phyloP scores from a whole-genome alignment of 2,113 vertebrate species.

The Meriones unguiculatus region DNA sequence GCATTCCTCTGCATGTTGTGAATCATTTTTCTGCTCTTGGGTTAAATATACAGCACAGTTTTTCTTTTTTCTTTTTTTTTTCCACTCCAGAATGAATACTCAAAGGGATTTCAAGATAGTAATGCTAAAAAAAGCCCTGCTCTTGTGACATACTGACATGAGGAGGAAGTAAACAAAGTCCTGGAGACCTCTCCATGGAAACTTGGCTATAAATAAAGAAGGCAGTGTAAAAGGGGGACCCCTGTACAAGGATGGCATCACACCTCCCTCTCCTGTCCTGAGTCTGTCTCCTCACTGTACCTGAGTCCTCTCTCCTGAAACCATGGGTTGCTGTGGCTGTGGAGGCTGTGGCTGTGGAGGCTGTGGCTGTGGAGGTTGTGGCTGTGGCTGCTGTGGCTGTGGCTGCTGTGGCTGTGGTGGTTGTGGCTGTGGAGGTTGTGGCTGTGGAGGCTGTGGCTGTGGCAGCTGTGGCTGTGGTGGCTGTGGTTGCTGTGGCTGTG shows the following conservation, averaged over 20 bases:
- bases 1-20: fast-evolving
- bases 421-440: background rate
- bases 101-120: background rate
- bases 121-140: background rate
- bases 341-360: background rate
- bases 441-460: conserved; percentile 44
- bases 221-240: background rate
- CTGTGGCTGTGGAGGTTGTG: background rate
- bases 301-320: conserved; percentile 41
- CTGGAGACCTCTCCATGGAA: background rate
- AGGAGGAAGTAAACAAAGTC: conserved; percentile 47
- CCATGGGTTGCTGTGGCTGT: conserved; percentile 56
- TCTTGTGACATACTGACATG: background rate
- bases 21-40: background rate
- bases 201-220: background rate
- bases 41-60: background rate
- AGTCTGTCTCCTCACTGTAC: background rate
- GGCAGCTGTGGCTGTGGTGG: no score
- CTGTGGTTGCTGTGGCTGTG: background rate
- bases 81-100: background rate
- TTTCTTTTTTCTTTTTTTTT: background rate
- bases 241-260: background rate
- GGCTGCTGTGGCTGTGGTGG: background rate
- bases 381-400: background rate
- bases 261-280: background rate